phyloP scores from a whole-genome alignment of 2,113 vertebrate species.

The Gadus chalcogrammus region DNA sequence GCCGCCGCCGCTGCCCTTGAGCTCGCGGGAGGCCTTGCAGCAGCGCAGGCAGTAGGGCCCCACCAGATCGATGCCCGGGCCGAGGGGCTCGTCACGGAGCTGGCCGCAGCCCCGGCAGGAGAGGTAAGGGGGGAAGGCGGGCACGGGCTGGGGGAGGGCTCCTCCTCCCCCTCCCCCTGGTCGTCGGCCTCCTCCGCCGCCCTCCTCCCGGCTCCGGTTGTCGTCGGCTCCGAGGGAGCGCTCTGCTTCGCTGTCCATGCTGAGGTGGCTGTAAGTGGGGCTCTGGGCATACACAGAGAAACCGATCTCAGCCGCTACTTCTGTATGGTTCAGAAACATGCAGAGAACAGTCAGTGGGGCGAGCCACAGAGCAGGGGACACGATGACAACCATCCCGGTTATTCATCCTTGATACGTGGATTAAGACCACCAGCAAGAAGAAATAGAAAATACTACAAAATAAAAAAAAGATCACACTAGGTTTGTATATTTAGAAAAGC shows the following conservation, averaged over 20 bases:
- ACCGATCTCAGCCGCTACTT: constrained; percentile 84
- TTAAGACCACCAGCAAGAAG: too few relatives aligned
- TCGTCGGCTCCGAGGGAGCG: constrained; percentile 69
- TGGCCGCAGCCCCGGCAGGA: constrained; percentile 86
- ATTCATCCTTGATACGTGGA: too few relatives aligned
- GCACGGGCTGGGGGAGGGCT: constrained; percentile 47
- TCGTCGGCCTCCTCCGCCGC: constrained; percentile 38
- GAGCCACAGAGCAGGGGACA: too few relatives aligned
- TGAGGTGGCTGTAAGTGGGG: constrained; percentile 80
- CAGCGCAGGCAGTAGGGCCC: constrained; percentile 76
- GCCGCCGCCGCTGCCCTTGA: constrained; percentile 23
- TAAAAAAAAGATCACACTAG: too few relatives aligned
- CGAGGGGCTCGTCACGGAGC: constrained; percentile 73
- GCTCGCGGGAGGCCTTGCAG: constrained; percentile 66
- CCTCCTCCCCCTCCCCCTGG: constrained; percentile 34
- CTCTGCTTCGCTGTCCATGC: constrained; percentile 85
- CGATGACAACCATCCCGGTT: too few relatives aligned
- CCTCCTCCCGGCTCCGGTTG: constrained; percentile 63
- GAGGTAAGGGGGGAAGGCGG: constrained; percentile 67
- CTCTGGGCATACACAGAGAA: constrained; percentile 83
- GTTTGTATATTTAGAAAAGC: too few relatives aligned
- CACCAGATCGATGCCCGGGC: constrained; percentile 64
- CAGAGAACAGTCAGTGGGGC: constrained; percentile 9
- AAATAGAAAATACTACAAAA: too few relatives aligned
- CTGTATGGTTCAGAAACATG: constrained; percentile 57